Evolutionary conservation across 2,888 invertebrate species (phyloP).

Genomic region (Adelognathus sp.): DNA sequence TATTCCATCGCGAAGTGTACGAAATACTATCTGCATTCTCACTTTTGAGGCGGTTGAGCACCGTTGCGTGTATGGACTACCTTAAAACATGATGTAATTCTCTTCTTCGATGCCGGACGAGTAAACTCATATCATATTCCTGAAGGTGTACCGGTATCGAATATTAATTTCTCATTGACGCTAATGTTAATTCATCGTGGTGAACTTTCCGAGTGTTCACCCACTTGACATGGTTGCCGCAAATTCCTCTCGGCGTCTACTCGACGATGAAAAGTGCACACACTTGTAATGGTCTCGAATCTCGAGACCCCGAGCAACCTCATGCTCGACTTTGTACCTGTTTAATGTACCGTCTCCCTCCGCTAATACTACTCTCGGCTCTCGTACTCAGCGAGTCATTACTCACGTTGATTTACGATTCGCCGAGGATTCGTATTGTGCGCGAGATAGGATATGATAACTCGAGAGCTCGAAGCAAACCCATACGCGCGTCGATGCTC

Average conservation of each 20-base stretch:
- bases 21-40: too few species aligned
- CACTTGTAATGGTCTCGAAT: conserved; percentile 18
- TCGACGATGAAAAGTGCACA: conserved; percentile 28
- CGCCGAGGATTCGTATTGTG: conserved; percentile 47
- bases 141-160: not conserved
- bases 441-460: conserved; percentile 43
- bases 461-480: conserved; percentile 21
- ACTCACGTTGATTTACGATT: conserved; percentile 56
- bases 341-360: conserved; percentile 26
- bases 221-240: not conserved
- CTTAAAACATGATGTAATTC: too few species aligned
- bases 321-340: conserved; percentile 41
- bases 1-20: too few species aligned
- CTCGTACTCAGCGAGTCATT: conserved; percentile 50
- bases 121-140: not conserved
- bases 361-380: conserved; percentile 47
- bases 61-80: too few species aligned
- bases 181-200: not conserved
- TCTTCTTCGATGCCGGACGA: too few species aligned
- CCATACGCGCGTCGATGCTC: conserved; percentile 20
- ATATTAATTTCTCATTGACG: not conserved
- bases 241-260: not conserved
- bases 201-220: not conserved
- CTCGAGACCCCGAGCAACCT: conserved; percentile 20
- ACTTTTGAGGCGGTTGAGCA: too few species aligned